These are phyloP conservation scores for Candoia aspera DNA, from an alignment of 2,113 vertebrate genomes.

Conservation along the genomic window DNA sequence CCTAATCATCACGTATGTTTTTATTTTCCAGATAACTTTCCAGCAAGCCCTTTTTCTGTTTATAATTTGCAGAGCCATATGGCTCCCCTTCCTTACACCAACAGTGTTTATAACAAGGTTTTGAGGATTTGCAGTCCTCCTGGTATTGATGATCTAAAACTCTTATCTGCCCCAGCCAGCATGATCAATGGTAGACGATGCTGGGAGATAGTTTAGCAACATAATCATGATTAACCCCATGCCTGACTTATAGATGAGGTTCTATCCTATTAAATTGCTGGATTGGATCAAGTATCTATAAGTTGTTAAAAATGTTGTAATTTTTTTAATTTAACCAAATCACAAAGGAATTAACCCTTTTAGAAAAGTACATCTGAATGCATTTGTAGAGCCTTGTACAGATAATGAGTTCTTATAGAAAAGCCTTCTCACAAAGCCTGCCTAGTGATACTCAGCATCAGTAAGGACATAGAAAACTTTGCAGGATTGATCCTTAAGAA, in stretches of 20 bases:
- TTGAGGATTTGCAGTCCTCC: not conserved
- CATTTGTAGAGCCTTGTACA: not conserved
- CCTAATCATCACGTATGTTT: not conserved
- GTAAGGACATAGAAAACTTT: not conserved
- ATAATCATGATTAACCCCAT: not conserved
- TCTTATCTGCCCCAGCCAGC: not conserved
- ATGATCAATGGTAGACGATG: not conserved
- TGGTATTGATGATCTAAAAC: not conserved
- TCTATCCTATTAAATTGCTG: not conserved
- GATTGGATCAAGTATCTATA: no score
- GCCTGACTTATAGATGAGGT: not conserved
- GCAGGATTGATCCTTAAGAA: slow-evolving; percentile 10
- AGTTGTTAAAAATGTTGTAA: no score
- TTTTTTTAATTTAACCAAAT: not conserved
- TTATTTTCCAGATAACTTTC: not conserved
- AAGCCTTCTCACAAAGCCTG: not conserved
- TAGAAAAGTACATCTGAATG: not conserved
- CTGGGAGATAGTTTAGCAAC: not conserved
- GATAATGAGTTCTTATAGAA: not conserved
- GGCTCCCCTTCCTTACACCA: not conserved
- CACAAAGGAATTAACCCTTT: not conserved
- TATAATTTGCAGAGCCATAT: not conserved
- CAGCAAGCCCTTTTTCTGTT: not conserved
- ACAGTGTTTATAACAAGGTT: not conserved
- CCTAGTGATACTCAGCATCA: not conserved